These are phyloP conservation scores for Vanessa tameamea DNA, from an alignment of 1,140 invertebrate species.

Conservation along the genomic window DNA sequence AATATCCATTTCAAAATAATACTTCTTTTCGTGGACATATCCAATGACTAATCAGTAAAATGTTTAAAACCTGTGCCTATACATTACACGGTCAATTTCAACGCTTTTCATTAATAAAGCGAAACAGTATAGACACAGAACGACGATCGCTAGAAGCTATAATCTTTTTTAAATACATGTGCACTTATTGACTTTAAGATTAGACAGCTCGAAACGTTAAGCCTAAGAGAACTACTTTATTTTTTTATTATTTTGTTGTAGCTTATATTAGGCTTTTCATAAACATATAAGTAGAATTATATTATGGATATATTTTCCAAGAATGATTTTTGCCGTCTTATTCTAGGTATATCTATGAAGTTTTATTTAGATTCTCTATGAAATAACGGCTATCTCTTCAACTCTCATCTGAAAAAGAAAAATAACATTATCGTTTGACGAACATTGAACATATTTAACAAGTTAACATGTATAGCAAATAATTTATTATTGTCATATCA, in stretches of 20 bases:
- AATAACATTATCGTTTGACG: neutral
- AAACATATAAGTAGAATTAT: conserved; percentile 75
- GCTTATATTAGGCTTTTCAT: conserved; percentile 76
- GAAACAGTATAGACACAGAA: conserved; percentile 42
- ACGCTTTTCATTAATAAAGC: conserved; percentile 30
- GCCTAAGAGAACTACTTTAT: conserved; percentile 76
- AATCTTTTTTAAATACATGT: conserved; percentile 74
- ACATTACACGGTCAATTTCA: conserved; percentile 22
- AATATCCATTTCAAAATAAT: conserved; percentile 35
- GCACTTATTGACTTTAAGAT: conserved; percentile 76
- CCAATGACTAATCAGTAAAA: conserved; percentile 50
- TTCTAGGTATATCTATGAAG: conserved; percentile 74
- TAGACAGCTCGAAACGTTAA: conserved; percentile 76
- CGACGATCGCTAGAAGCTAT: conserved; percentile 64
- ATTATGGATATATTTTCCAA: conserved; percentile 74
- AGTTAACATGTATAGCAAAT: too few species aligned
- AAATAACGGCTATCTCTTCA: conserved; percentile 70
- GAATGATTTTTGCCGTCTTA: conserved; percentile 72
- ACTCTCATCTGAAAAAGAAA: conserved; percentile 74
- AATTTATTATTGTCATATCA: too few species aligned
- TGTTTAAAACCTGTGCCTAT: conserved; percentile 30
- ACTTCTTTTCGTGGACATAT: conserved; percentile 49
- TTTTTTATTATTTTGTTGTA: conserved; percentile 71
- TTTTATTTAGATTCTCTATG: conserved; percentile 78
- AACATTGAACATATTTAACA: neutral